Conservation (phyloP, 2,888 invertebrate genomes). For the Hypomecis punctinalis region DNA sequence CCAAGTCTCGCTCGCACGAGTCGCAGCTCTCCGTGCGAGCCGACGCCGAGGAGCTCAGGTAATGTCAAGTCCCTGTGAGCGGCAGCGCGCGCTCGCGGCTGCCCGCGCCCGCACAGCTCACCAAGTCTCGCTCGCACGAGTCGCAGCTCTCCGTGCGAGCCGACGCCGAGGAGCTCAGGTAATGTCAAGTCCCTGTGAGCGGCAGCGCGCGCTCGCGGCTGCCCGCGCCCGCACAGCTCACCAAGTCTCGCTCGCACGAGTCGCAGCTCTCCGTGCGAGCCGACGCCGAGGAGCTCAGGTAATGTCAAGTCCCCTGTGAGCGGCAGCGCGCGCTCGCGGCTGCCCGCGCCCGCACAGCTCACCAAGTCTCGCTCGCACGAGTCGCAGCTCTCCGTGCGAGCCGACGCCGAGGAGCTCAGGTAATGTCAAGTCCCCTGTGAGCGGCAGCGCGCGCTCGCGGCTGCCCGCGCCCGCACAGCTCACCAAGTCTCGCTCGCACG, state of each 20-base stretch:
- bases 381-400: conserved; percentile 90
- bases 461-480: conserved; percentile 93
- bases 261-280: too few relatives aligned
- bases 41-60: conserved; percentile 74
- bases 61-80: conserved; percentile 88
- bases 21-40: conserved; percentile 90
- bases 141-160: conserved; percentile 90
- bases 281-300: too few relatives aligned
- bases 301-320: conserved; percentile 87
- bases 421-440: conserved; percentile 88
- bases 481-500: conserved; percentile 96
- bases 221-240: too few relatives aligned
- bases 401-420: conserved; percentile 74
- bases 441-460: conserved; percentile 87
- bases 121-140: conserved; percentile 96
- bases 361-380: conserved; percentile 97
- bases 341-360: conserved; percentile 92
- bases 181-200: conserved; percentile 88
- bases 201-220: conserved; percentile 86
- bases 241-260: too few relatives aligned
- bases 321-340: conserved; percentile 87
- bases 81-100: conserved; percentile 89
- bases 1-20: conserved; percentile 96
- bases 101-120: conserved; percentile 92
- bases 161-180: conserved; percentile 74